phyloP scores from a whole-genome alignment of 2,113 vertebrate genomes.

The Poeciliopsis retropinna region DNA sequence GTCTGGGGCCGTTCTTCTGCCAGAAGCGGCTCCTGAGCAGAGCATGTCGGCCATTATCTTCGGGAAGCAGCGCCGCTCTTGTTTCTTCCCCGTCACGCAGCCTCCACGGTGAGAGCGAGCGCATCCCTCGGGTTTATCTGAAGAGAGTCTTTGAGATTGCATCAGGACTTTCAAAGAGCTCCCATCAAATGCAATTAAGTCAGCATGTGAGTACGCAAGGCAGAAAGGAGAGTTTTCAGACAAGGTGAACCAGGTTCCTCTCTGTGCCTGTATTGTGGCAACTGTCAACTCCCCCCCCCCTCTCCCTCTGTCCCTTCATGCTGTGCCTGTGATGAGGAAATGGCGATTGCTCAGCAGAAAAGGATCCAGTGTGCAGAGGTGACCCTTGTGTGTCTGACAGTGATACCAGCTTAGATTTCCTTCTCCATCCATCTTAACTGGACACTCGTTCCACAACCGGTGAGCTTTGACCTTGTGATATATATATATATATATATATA shows the following conservation, averaged over 20 bases:
- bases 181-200: constrained; percentile 54
- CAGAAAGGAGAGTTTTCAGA: constrained; percentile 21
- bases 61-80: background rate
- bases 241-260: constrained; percentile 55
- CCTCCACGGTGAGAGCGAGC: constrained; percentile 9
- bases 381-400: constrained; percentile 45
- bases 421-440: constrained; percentile 11
- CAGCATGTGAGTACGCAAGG: constrained; percentile 18
- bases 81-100: background rate
- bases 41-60: constrained; percentile 19
- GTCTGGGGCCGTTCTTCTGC: background rate
- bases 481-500: background rate
- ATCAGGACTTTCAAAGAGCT: constrained; percentile 54
- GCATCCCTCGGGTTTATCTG: constrained; percentile 34
- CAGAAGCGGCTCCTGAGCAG: background rate
- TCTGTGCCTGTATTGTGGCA: constrained; percentile 8
- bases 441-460: constrained; percentile 11
- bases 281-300: background rate
- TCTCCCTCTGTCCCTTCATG: constrained; percentile 5
- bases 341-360: constrained; percentile 39
- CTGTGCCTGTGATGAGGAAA: constrained; percentile 25
- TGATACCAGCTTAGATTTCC: constrained; percentile 34
- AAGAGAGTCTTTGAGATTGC: constrained; percentile 48
- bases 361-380: constrained; percentile 31
- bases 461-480: background rate